A percentile compares a stretch with the other conserved stretches of the same genome.
Conservation (phyloP, 2,797 vertebrate genomes). For the Peromyscus eremicus region DNA sequence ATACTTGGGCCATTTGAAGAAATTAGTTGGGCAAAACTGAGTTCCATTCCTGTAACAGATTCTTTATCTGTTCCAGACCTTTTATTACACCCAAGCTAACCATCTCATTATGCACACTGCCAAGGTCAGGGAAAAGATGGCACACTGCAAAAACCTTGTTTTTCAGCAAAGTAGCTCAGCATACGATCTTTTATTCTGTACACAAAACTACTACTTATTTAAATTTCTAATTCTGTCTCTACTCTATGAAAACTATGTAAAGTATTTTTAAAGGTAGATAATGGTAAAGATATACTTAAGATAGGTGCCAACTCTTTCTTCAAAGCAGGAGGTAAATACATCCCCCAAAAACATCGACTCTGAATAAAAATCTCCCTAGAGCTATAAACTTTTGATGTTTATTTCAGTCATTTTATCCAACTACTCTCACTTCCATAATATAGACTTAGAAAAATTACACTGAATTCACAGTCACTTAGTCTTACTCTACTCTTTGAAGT, state of each 20-base stretch:
- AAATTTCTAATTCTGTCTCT: neutral
- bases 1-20: neutral
- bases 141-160: neutral
- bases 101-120: conserved; percentile 48
- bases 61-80: conserved; percentile 54
- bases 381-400: conserved; percentile 8
- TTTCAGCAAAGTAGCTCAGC: neutral
- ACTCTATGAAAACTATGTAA: neutral
- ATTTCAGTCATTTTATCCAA: conserved; percentile 11
- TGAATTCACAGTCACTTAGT: conserved; percentile 14
- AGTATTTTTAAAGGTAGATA: neutral
- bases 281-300: neutral
- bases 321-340: neutral
- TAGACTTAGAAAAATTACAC: conserved; percentile 2
- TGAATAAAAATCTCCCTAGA: conserved; percentile 3
- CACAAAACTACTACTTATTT: neutral
- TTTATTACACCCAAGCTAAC: conserved; percentile 63
- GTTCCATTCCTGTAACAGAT: conserved; percentile 37
- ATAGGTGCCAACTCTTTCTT: neutral
- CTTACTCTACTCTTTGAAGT: conserved; percentile 28
- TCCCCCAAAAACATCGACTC: neutral
- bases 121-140: conserved; percentile 43
- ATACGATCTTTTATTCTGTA: neutral
- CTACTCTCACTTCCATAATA: neutral
- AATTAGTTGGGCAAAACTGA: conserved; percentile 52